Conservation (phyloP, 1,140 invertebrate genomes). For the Calephelis nemesis region DNA sequence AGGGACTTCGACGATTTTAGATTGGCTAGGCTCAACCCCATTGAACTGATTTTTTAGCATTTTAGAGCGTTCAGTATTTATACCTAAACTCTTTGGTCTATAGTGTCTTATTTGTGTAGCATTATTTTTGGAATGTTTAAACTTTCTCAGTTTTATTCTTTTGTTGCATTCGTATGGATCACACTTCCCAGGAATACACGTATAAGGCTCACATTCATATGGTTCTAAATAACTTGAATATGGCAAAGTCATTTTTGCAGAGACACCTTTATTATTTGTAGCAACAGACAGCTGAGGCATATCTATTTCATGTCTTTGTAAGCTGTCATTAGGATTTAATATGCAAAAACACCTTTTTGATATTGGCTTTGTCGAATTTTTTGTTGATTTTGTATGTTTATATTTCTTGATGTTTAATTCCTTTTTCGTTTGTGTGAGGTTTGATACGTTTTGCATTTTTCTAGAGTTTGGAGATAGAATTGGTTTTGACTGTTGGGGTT, state of each 20-base stretch:
- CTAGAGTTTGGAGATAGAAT: too few relatives aligned
- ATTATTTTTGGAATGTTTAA: constrained; percentile 2
- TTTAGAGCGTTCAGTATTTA: not conserved
- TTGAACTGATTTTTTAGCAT: constrained; percentile 10
- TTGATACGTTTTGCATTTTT: too few relatives aligned
- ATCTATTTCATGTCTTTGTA: too few relatives aligned
- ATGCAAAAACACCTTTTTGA: constrained; percentile 46
- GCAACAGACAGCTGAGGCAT: not conserved
- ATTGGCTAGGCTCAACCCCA: not conserved
- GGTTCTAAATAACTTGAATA: not conserved
- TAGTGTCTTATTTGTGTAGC: constrained; percentile 17
- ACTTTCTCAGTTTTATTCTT: constrained; percentile 28
- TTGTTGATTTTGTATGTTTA: constrained; percentile 22
- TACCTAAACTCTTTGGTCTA: constrained; percentile 10
- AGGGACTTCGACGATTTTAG: constrained; percentile 19
- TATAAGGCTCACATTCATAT: constrained; percentile 28
- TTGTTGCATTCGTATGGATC: constrained; percentile 31
- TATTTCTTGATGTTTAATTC: too few relatives aligned
- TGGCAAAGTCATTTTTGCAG: not conserved
- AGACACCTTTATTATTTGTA: not conserved
- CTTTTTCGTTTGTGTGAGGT: too few relatives aligned
- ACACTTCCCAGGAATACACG: constrained; percentile 31
- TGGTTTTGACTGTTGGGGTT: too few relatives aligned
- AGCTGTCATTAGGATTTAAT: constrained; percentile 34
- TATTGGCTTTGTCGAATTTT: constrained; percentile 4